Evolutionary conservation across 1,140 invertebrate genomes (phyloP).

Genomic region (Neotoxoptera formosana): DNA sequence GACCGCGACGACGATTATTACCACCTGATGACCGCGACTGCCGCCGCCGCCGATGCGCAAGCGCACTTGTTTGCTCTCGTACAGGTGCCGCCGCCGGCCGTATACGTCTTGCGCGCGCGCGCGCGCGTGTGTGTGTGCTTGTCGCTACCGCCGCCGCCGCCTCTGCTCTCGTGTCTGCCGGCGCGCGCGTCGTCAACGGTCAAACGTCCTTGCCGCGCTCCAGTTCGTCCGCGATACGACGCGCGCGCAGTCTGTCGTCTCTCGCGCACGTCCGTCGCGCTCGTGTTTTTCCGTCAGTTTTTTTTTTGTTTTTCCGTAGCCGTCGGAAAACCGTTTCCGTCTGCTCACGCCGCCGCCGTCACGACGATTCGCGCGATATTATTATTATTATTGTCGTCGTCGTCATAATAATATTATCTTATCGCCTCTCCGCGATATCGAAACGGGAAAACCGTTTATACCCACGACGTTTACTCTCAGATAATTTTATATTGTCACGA

Average conservation of each 20-base stretch:
- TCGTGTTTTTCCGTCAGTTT: background rate
- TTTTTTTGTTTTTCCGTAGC: background rate
- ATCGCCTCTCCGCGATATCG: background rate
- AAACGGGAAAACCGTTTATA: background rate
- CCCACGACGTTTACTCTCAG: background rate
- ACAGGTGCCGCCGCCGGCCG: slow-evolving; percentile 48
- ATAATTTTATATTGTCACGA: background rate
- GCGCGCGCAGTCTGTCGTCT: background rate
- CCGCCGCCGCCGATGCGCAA: slow-evolving; percentile 22
- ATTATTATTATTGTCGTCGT: slow-evolving; percentile 1
- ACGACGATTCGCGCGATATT: background rate
- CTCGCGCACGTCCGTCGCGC: background rate
- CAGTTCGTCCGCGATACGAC: slow-evolving; percentile 54
- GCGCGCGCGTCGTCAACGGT: slow-evolving; percentile 55
- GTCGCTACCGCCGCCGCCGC: slow-evolving; percentile 41
- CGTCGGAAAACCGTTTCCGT: background rate
- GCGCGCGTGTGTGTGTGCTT: background rate
- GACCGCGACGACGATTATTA: slow-evolving; percentile 1
- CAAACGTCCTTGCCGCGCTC: slow-evolving; percentile 58
- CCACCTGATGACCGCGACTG: slow-evolving; percentile 46
- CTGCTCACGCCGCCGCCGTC: background rate
- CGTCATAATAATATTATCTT: background rate
- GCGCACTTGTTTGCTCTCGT: slow-evolving; percentile 27
- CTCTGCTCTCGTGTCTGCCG: background rate
- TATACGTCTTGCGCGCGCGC: background rate